Base-by-base conservation (phyloP, 1,140 invertebrate species). In the Psilanteris sp. region DNA sequence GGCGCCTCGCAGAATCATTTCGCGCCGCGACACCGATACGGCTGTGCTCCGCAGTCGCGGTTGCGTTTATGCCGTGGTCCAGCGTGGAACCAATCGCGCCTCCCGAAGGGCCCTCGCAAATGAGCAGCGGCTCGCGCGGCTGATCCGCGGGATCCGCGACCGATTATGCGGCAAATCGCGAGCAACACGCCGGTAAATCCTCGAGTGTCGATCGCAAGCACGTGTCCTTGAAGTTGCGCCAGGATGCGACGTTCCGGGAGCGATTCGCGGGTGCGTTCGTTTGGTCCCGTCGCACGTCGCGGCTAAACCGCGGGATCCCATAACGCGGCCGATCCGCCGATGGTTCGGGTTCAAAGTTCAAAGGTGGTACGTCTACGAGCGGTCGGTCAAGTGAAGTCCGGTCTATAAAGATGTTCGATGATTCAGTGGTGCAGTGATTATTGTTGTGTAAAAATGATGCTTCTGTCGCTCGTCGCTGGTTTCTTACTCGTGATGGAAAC, bases 1-100 rank as follows among this genome's bases (percentile, higher is more conserved):
- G 31, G 57, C 39, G 50, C 59, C 11, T 57, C 14, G 16, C 52
- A 59, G 73, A 70, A 77, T 77, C 73, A 77, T 61, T 77, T 77
- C 73, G 73, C 73, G 66, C 59, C 73, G 73, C 73, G 73, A 77
- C 73, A 66, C 59, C 66, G 54, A 71, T 70, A 61, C 66, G 73
- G 73, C 64, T 41, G 72, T 68, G 55, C 22, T 62, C 52, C 26
- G 41, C 59, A 52, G 59, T 36, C 57, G 64, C 50, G 64, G 57
- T 39, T 50, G 46, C 57, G 57, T 43, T 52, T 43, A 50, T 50
- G 59, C 46, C 36, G 73, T 57, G 73, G 50, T 61, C 41, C 72
- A 68, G 41, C 72, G 72, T 70, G 55, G 16, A 11, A 64, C 46
- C 36, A 18, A 11, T 36, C 72, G 48, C 29, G 15, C 22, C 9